Evolutionary conservation across 2,113 vertebrate genomes (phyloP), one percentile per base, ranked within the genome.

Genomic region (Megaceryle torquata): DNA sequence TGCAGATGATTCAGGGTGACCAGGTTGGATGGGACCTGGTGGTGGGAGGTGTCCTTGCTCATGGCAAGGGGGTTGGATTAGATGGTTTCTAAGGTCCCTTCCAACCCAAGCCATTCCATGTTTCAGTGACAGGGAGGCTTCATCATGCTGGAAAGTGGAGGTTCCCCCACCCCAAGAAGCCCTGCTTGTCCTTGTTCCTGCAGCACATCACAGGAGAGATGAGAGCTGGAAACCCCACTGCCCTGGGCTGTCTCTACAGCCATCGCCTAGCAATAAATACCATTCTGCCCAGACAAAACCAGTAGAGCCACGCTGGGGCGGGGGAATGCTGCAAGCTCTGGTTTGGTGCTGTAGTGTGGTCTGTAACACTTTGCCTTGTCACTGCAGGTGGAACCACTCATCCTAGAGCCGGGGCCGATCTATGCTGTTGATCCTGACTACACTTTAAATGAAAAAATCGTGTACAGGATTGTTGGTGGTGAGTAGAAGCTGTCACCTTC

Each of bases 401-500:
- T 50, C 13, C 96, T 99, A 59, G 87, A 98, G 25, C 99, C 99
- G 0, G 98, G 98, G 4, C 98, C 98, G 2, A 74, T 99, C 86
- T 97, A 98, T 26, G 98, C 99, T 53, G 94, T 94, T 6, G 99
- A 99, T 61, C 99, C 99, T 63, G 99, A 99, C 97, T 97, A 94
- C 92, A 97, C 94, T 81, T 89, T 98, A 81, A 98, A 97, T 4
- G 98, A 98, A 60, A 97, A 94, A 80, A 98, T 99, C 53, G 48
- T 93, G 79, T 99, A 99, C 95, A 98, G 92, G 9, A 98, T 99
- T n/a, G 94, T 98, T 25, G 85, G 96, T 88, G 99, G 99, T 99
- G 84, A 97, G 95, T 91, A 63, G 39, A 53, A 14, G 10, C 21
- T 29, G 46, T 15, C 53, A 18, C 28, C 71, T 82, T 50, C 69